Percentiles rank a stretch among this genome's conserved stretches.
These are phyloP conservation scores for Cyphomyrus discorhynchus DNA, from an alignment of 2,113 vertebrate species.

Conservation along the genomic window DNA sequence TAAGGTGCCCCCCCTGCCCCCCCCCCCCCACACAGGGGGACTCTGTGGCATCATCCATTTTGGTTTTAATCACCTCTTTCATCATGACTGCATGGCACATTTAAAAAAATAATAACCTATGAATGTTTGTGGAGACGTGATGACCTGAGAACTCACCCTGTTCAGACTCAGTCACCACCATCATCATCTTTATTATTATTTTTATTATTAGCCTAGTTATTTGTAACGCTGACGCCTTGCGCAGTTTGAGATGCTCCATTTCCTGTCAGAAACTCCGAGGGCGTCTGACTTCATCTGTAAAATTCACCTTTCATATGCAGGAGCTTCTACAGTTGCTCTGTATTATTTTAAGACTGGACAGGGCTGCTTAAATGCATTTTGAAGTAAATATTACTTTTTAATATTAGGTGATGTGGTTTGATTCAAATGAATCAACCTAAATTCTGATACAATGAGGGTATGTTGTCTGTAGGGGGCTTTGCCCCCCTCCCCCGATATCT, in stretches of 20 bases:
- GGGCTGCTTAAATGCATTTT: background rate
- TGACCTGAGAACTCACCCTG: background rate
- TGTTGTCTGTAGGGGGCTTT: background rate
- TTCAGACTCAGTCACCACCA: background rate
- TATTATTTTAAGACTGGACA: background rate
- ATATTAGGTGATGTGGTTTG: background rate
- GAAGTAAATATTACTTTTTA: background rate
- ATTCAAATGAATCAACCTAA: background rate
- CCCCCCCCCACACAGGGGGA: background rate
- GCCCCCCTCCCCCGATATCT: background rate
- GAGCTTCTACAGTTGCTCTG: background rate
- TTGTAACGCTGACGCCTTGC: background rate
- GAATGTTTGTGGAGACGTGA: conserved; percentile 47
- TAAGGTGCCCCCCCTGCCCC: conserved; percentile 68
- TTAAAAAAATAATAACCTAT: conserved; percentile 30
- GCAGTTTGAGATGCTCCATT: background rate
- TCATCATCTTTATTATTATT: background rate
- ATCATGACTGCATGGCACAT: conserved; percentile 38
- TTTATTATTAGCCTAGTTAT: background rate
- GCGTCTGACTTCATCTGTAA: background rate
- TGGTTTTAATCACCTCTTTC: conserved; percentile 52
- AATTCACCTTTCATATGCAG: background rate
- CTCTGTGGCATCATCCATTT: conserved; percentile 39
- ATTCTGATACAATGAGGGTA: background rate
- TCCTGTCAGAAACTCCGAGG: background rate